phyloP scores from a whole-genome alignment of 2,888 invertebrate species.

The Drosophila gaucha region DNA sequence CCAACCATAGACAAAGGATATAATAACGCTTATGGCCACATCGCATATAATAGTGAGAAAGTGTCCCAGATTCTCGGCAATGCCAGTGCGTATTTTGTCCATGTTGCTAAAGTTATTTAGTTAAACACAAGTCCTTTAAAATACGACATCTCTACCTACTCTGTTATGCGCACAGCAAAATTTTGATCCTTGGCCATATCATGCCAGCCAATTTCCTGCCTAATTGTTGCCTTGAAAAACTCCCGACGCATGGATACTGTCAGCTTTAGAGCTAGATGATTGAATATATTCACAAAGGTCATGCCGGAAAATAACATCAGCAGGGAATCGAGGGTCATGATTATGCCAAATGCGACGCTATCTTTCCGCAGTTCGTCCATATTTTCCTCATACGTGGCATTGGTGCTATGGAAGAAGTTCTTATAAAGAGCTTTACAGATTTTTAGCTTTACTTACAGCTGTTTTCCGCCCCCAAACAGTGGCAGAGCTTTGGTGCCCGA shows the following conservation, averaged over 20 bases:
- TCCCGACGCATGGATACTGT: constrained; percentile 86
- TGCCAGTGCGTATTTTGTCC: constrained; percentile 92
- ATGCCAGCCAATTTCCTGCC: constrained; percentile 91
- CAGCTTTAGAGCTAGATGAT: constrained; percentile 87
- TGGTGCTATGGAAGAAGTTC: constrained; percentile 82
- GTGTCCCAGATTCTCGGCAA: constrained; percentile 92
- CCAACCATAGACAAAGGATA: constrained; percentile 93
- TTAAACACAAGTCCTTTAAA: not conserved
- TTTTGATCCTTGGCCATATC: constrained; percentile 89
- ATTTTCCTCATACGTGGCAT: constrained; percentile 86
- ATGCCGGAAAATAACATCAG: constrained; percentile 87
- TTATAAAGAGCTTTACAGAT: not conserved
- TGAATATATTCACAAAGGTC: constrained; percentile 88
- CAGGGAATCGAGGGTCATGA: constrained; percentile 86
- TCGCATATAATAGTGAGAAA: constrained; percentile 88
- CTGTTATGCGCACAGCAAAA: constrained; percentile 90
- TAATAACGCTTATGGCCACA: constrained; percentile 76
- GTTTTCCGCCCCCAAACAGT: constrained; percentile 87
- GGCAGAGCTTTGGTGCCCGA: constrained; percentile 86
- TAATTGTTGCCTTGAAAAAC: constrained; percentile 87
- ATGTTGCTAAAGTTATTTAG: constrained; percentile 86
- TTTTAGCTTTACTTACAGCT: constrained; percentile 83
- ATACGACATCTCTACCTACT: constrained; percentile 85
- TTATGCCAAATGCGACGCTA: constrained; percentile 87
- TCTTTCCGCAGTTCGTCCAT: constrained; percentile 87